Base-by-base conservation (phyloP, 2,797 vertebrate species). In the Mormyrus hasselquistii region DNA sequence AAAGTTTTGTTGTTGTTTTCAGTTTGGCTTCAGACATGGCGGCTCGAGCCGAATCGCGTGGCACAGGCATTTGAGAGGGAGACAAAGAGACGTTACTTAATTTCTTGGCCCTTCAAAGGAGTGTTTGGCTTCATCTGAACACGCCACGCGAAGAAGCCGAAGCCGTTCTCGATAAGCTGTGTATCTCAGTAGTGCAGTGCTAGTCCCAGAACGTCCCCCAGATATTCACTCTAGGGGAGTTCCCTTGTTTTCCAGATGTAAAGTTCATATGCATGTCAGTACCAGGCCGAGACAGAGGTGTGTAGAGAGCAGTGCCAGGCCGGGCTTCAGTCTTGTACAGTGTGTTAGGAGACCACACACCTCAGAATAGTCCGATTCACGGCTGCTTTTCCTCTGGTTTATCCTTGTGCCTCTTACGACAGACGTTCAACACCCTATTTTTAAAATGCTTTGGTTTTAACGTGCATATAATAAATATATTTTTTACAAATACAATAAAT, bases 41-140 rank as follows among this genome's bases (percentile, higher is more conserved):
- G 95, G 94, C 94, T 94, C 94, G 95, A 95, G 95, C 96, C 97
- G 96, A 96, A 95, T 96, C 94, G 93, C 94, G 96, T 96, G 95
- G 95, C 95, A 95, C 95, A 94, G 96, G 95, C 95, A 93, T 97
- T 96, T 97, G 94, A 94, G 93, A 94, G 96, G 96, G 94, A 96
- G 94, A 84, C 12, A 34, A 53, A 93, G 92, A 7, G 38, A 90
- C 90, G 89, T 95, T 95, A 95, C 94, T 96, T 94, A 94, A 90
- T 95, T 95, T 95, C 96, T 95, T 95, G 93, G 89, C 95, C 95
- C 95, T 96, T 95, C 94, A 94, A 93, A 91, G 92, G 95, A 93
- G 96, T 95, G 94, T 96, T 93, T 94, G 93, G 93, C 93, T 93
- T 94, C 91, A 93, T 93, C 94, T 95, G 93, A 89, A 89, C 47